These are phyloP conservation scores for Temnothorax nylanderi DNA, from an alignment of 1,140 invertebrate genomes.

Conservation along the genomic window DNA sequence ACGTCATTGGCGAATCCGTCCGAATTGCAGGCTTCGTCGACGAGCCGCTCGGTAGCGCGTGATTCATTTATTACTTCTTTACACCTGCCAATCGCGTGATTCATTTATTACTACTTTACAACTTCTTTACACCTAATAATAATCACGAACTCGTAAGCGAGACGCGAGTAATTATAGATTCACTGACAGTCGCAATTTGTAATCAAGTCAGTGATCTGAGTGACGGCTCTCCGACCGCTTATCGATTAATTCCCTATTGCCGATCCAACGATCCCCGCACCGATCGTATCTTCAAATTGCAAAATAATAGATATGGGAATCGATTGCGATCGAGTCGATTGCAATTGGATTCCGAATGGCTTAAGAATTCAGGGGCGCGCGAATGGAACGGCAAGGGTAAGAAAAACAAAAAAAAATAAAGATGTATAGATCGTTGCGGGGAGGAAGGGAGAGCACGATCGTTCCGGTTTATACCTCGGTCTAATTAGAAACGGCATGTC, in stretches of 20 bases:
- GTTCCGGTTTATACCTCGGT: slow-evolving; percentile 49
- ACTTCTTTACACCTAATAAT: neutral
- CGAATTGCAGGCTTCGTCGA: neutral
- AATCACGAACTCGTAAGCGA: neutral
- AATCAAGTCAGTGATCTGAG: neutral
- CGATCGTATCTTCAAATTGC: slow-evolving; percentile 18
- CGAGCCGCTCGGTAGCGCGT: neutral
- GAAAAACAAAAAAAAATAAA: neutral
- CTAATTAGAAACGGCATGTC: slow-evolving; percentile 49
- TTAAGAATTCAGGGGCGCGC: neutral
- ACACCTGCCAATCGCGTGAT: neutral
- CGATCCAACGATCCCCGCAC: no score
- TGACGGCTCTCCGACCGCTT: neutral
- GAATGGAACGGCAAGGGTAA: neutral
- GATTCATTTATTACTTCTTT: neutral
- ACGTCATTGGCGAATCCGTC: neutral
- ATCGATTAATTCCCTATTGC: neutral
- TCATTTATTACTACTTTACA: neutral
- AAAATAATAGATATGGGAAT: neutral
- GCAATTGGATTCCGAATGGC: neutral
- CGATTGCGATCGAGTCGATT: neutral
- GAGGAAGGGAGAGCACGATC: neutral
- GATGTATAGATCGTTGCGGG: neutral
- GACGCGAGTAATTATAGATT: neutral
- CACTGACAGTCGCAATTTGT: neutral